A percentile compares a stretch with the other conserved stretches of the same genome.
These are phyloP conservation scores for Falcaria lacertinaria DNA, from an alignment of 2,888 invertebrate genomes.

Conservation along the genomic window DNA sequence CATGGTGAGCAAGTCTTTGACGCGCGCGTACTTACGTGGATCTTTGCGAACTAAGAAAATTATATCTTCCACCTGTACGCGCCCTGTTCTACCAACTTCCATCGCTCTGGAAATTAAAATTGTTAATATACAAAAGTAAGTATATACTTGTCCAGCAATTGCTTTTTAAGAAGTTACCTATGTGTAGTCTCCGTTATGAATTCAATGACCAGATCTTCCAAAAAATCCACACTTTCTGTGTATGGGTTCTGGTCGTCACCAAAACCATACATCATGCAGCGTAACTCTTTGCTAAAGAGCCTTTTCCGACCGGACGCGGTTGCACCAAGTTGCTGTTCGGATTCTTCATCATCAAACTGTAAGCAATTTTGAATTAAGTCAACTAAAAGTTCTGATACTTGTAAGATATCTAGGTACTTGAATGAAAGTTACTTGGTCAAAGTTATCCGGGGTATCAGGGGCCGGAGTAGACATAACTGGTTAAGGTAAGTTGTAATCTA, in stretches of 20 bases:
- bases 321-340: slow-evolving; percentile 84
- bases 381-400: too few species aligned
- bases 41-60: slow-evolving; percentile 98
- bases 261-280: slow-evolving; percentile 99
- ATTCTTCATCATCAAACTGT: slow-evolving; percentile 84
- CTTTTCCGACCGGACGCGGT: slow-evolving; percentile 88
- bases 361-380: slow-evolving; percentile 7
- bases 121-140: too few species aligned
- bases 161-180: slow-evolving; percentile 70
- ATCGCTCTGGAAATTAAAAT: slow-evolving; percentile 84
- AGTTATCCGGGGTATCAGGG: slow-evolving; percentile 59
- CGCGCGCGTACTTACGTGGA: slow-evolving; percentile 96
- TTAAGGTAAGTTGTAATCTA: too few species aligned
- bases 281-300: slow-evolving; percentile 93
- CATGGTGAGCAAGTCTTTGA: slow-evolving; percentile 98
- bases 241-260: slow-evolving; percentile 99
- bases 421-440: slow-evolving; percentile 51
- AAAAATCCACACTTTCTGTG: slow-evolving; percentile 97
- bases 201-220: slow-evolving; percentile 98
- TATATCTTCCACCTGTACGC: slow-evolving; percentile 99
- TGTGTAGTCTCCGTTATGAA: slow-evolving; percentile 97
- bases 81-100: slow-evolving; percentile 97
- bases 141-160: too few species aligned
- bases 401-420: too few species aligned
- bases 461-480: slow-evolving; percentile 49